Conservation (phyloP, 2,113 vertebrate species). For the Ictalurus furcatus region DNA sequence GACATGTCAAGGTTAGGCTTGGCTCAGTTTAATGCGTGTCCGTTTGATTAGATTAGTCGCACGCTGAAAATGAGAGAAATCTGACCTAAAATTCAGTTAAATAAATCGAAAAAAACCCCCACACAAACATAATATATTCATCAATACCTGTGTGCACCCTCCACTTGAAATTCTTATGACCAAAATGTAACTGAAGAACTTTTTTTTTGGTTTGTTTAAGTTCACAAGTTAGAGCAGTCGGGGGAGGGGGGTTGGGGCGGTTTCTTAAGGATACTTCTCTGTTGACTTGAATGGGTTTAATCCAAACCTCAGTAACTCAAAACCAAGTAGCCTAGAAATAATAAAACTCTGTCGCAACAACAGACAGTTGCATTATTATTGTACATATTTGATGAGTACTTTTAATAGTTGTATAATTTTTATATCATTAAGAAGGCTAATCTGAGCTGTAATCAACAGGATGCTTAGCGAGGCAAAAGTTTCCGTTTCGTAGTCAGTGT, state of each 20-base stretch:
- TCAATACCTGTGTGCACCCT: neutral
- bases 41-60: neutral
- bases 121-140: neutral
- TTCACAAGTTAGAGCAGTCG: no score
- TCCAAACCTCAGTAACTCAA: neutral
- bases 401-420: neutral
- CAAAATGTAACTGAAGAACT: neutral
- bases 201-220: no score
- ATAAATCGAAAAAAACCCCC: no score
- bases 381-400: neutral
- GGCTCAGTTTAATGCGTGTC: neutral
- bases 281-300: neutral
- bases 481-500: neutral
- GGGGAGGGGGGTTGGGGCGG: no score
- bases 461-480: neutral
- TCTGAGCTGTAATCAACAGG: neutral
- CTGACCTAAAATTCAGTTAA: neutral
- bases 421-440: neutral
- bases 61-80: neutral
- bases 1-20: neutral
- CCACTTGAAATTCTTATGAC: neutral
- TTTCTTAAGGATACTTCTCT: neutral
- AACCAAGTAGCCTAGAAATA: neutral
- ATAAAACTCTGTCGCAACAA: neutral
- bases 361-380: neutral